A percentile compares a stretch with the other conserved stretches of the same genome.
Conservation (phyloP, 2,797 vertebrate genomes). For the Hydrophis major region DNA sequence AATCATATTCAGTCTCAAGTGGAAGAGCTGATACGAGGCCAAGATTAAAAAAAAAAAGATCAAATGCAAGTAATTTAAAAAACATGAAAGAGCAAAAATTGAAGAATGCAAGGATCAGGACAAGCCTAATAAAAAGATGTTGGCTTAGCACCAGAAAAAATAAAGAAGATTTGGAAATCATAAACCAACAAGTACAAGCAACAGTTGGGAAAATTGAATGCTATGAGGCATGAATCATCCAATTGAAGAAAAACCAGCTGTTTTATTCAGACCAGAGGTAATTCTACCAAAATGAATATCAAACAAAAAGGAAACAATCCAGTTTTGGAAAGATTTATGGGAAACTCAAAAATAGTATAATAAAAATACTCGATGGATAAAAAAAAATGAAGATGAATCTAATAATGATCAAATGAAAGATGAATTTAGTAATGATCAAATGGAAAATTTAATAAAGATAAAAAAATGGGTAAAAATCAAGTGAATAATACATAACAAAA, state of each 20-base stretch:
- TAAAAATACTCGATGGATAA: neutral
- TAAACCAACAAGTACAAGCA: neutral
- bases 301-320: neutral
- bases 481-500: neutral
- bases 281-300: neutral
- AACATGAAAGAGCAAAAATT: neutral
- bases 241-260: neutral
- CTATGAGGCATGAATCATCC: neutral
- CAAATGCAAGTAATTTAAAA: neutral
- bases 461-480: no score
- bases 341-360: neutral
- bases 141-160: neutral
- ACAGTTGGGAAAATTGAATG: neutral
- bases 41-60: neutral
- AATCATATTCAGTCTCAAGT: neutral
- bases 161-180: neutral
- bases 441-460: neutral
- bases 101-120: neutral
- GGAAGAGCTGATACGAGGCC: neutral
- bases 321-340: neutral
- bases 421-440: neutral
- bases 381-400: neutral
- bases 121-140: neutral
- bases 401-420: neutral
- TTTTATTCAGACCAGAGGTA: neutral